Evolutionary conservation across 2,888 invertebrate genomes (phyloP).

Genomic region (Luffia ferchaultella): DNA sequence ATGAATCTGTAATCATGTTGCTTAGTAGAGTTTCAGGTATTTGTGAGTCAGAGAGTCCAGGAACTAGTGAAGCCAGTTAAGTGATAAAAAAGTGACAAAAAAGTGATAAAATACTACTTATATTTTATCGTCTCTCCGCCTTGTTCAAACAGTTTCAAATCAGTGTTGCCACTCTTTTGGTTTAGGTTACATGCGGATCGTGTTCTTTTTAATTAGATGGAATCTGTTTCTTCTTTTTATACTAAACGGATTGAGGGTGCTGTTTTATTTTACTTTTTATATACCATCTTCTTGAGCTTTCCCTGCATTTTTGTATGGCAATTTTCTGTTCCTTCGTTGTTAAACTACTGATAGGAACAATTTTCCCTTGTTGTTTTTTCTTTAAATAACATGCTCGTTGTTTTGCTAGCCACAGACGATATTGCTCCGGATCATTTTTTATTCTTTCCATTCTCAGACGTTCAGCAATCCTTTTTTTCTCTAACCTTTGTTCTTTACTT

Average conservation of each 20-base stretch:
- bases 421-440: neutral
- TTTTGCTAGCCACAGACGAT: neutral
- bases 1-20: too few species aligned
- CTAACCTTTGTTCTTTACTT: neutral
- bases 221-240: neutral
- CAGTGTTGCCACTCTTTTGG: too few species aligned
- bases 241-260: neutral
- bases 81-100: too few species aligned
- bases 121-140: too few species aligned
- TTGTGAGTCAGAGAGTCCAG: too few species aligned
- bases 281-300: neutral
- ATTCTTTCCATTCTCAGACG: neutral
- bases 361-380: neutral
- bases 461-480: neutral
- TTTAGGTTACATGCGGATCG: too few species aligned
- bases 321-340: neutral
- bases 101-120: too few species aligned
- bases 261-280: neutral
- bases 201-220: too few species aligned
- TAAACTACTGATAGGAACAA: neutral
- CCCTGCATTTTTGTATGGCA: neutral
- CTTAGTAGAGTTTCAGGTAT: too few species aligned
- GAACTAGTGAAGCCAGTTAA: too few species aligned
- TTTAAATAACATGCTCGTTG: neutral
- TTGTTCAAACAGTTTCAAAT: too few species aligned